A percentile compares a stretch with the other conserved stretches of the same genome.
Conservation (phyloP, 1,140 invertebrate species). For the Pteromalus puparum region DNA sequence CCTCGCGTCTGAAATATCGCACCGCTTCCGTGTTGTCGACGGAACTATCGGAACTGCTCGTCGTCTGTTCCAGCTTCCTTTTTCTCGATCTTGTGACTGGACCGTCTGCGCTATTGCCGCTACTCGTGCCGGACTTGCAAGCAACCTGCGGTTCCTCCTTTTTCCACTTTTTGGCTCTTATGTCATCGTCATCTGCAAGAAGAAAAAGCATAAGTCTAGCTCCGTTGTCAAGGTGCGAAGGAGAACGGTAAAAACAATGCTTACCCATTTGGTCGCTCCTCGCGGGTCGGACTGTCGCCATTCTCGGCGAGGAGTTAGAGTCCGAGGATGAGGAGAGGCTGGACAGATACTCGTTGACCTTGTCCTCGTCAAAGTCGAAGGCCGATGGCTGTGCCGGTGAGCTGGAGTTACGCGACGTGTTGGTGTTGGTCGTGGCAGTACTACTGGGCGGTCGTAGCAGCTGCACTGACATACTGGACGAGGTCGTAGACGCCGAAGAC, state of each 20-base stretch:
- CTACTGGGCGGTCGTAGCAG: slow-evolving; percentile 58
- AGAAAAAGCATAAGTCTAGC: neutral
- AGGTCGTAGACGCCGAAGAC: slow-evolving; percentile 68
- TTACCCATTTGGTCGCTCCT: slow-evolving; percentile 21
- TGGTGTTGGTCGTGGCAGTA: slow-evolving; percentile 48
- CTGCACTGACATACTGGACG: slow-evolving; percentile 62
- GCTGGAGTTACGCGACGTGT: slow-evolving; percentile 55
- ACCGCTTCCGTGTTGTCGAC: slow-evolving; percentile 48
- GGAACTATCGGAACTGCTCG: slow-evolving; percentile 54
- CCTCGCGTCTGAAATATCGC: slow-evolving; percentile 50
- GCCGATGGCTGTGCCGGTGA: slow-evolving; percentile 66
- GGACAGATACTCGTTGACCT: slow-evolving; percentile 76
- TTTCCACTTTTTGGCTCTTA: slow-evolving; percentile 44
- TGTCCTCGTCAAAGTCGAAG: slow-evolving; percentile 77
- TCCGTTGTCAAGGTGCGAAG: neutral
- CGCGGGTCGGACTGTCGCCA: neutral
- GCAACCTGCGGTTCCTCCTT: neutral
- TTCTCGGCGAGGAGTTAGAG: slow-evolving; percentile 60
- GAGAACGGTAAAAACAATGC: neutral
- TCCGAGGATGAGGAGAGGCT: slow-evolving; percentile 73
- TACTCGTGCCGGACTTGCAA: slow-evolving; percentile 11
- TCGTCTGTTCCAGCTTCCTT: slow-evolving; percentile 61
- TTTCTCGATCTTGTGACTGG: slow-evolving; percentile 66
- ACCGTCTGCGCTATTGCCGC: slow-evolving; percentile 50
- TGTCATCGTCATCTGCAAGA: neutral